Percentiles rank a stretch among this genome's conserved stretches.
phyloP scores from a whole-genome alignment of 2,888 invertebrate species.

The Amiota minor region DNA sequence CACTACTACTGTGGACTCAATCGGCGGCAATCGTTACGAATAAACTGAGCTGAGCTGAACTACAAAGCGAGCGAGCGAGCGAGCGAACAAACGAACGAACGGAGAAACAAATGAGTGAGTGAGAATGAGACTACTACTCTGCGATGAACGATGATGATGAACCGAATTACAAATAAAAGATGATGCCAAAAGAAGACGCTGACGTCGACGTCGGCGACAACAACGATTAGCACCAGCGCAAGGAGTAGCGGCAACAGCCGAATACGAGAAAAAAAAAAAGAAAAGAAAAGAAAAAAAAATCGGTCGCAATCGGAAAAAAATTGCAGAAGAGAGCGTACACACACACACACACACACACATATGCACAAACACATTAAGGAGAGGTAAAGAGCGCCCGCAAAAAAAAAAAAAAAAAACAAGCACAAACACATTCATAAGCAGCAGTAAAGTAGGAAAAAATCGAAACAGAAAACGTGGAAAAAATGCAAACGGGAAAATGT shows the following conservation, averaged over 20 bases:
- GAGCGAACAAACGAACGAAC: constrained; percentile 34
- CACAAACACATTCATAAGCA: constrained; percentile 46
- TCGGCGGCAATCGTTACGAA: constrained; percentile 47
- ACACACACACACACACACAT: constrained; percentile 46
- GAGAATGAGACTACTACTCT: constrained; percentile 23
- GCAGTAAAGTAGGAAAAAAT: constrained; percentile 54
- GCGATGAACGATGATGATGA: constrained; percentile 73
- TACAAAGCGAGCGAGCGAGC: constrained; percentile 18
- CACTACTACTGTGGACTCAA: constrained; percentile 11
- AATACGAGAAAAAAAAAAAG: constrained; percentile 43
- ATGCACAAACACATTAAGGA: constrained; percentile 40
- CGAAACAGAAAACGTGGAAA: constrained; percentile 46
- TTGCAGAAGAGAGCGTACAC: constrained; percentile 59
- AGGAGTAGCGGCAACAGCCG: constrained; percentile 58
- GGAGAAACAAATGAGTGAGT: constrained; percentile 16
- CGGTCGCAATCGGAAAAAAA: constrained; percentile 68
- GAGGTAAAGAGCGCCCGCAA: constrained; percentile 43
- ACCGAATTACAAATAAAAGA: constrained; percentile 73
- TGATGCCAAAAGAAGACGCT: constrained; percentile 69
- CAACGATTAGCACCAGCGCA: constrained; percentile 68
- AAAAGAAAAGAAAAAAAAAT: constrained; percentile 55
- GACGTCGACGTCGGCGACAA: constrained; percentile 58
- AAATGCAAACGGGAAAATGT: constrained; percentile 49
- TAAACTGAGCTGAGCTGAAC: constrained; percentile 30
- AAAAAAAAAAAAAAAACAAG: constrained; percentile 59